Evolutionary conservation across 1,140 invertebrate genomes (phyloP), one percentile per base, ranked within the genome.

Genomic region (Caenorhabditis latens): DNA sequence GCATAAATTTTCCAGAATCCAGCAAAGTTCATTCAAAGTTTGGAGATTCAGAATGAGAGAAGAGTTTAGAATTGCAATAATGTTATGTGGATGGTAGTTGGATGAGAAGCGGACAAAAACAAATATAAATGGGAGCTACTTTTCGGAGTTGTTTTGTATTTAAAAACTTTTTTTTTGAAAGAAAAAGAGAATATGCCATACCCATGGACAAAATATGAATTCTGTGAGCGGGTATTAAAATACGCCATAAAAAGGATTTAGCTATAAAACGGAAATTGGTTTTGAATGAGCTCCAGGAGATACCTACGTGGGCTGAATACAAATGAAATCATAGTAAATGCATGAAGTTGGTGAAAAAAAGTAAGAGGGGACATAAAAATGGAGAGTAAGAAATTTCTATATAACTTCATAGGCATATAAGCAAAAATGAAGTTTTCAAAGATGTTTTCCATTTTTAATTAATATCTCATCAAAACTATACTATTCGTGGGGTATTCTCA

Each of bases 1-100:
- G 71, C 71, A 79, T 79, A 79, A 50, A 79, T 79, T 79, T 24
- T 53, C 9, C 1, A 79, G 46, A 79, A 71, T 71, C 43, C 46
- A 42, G 65, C 65, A 71, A 19, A 71, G 65, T 71, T 71, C 24
- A 19, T 14, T 19, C 6, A n/a, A 58, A 58, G 32, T 32, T 32
- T 32, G 32, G 32, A 58, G 14, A 19, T 5, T 4, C 13, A 19
- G n/a, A 53, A 9, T 58, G 55, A 19, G 19, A 19, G 55, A 58
- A 6, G 19, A 19, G 55, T 19, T 6, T 19, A 19, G 19, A 58
- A 58, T 6, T 14, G 19, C 14, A 9, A 53, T 53, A 4, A 58
- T 19, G n/a, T 63, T 4, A 63, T 32, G 24, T 21, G 21, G 32
- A 19, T 32, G n/a, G 13, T 11, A 63, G n/a, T 19, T 7, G 6